Base-by-base conservation (phyloP, 2,888 invertebrate species). In the Pyrocoelia pectoralis region DNA sequence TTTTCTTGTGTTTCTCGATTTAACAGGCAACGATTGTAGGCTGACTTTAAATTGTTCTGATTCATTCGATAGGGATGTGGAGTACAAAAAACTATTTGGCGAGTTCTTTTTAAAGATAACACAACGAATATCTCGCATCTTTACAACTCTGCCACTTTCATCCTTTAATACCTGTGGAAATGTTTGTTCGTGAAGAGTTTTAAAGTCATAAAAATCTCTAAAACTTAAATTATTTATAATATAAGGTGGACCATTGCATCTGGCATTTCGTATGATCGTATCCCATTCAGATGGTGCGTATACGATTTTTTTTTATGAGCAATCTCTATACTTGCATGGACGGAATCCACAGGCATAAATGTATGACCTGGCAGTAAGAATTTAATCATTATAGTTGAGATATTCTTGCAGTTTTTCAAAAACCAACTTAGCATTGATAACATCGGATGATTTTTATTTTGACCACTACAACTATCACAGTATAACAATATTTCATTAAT, bases 401-500 rank as follows among this genome's bases (percentile, higher is more conserved):
- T 13, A 43, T 43, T 43, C 13, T 43, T 43, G n/a, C n/a, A n/a
- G n/a, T n/a, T n/a, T n/a, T n/a, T n/a, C 8, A 43, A 8, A 15
- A 43, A 43, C 41, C 41, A 43, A 13, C 3, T 43, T 43, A 43
- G 12, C 41, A 13, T 24, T 24, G 24, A 4, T n/a, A n/a, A 40
- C 40, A 40, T 40, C 40, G 5, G 40, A 6, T 40, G 40, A n/a
- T 40, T 40, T 40, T 40, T 40, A 40, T 40, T 40, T 40, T 40
- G 40, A 6, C 6, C 40, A 40, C 40, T 15, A 12, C 43, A 43
- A 14, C 43, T 43, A 8, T 43, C 13, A 43, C 43, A n/a, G 43
- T 43, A 40, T n/a, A 40, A 6, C 5, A 40, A 6, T 12, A 40
- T 40, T 13, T 40, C 40, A 6, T 13, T 40, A n/a, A 40, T 13